Base-by-base conservation (phyloP, 2,888 invertebrate species). In the Caenorhabditis plicata region DNA sequence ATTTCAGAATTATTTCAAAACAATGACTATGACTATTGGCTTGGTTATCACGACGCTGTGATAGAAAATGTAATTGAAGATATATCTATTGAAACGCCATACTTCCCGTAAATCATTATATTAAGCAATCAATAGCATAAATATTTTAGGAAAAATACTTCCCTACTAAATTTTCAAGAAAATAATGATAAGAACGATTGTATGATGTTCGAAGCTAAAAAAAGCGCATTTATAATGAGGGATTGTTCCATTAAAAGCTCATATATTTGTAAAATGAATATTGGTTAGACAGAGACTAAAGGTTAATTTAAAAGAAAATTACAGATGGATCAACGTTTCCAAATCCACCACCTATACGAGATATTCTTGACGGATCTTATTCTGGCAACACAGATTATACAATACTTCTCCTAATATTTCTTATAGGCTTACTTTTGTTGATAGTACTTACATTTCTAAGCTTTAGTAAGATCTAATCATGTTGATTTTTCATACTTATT, bases 131-230 rank as follows among this genome's bases (percentile, higher is more conserved):
- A n/a, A n/a, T n/a, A n/a, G n/a, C n/a, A n/a, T n/a, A n/a, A n/a
- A n/a, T n/a, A n/a, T n/a, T n/a, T n/a, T n/a, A n/a, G n/a, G n/a
- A n/a, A n/a, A n/a, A n/a, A n/a, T n/a, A n/a, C n/a, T n/a, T n/a
- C n/a, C n/a, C n/a, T n/a, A n/a, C n/a, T n/a, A n/a, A n/a, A n/a
- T n/a, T n/a, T n/a, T n/a, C n/a, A n/a, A n/a, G 54, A 51, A 31
- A 62, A 62, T 32, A 62, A 51, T 17, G 62, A 62, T 11, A 43
- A 55, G 4, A 55, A 56, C 15, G 62, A 62, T 31, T 62, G 62
- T 33, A 32, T 52, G 48, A 25, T 45, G 5, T 17, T 56, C 1
- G 46, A 62, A n/a, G 51, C 41, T 41, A 23, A 19, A 2, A 52
- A 56, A 3, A 26, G 41, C 20, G n/a, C 13, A 33, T 55, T 36